Percentiles rank a stretch among this genome's conserved stretches.
These are phyloP conservation scores for Limnephilus lunatus DNA, from an alignment of 2,888 invertebrate species.

Conservation along the genomic window DNA sequence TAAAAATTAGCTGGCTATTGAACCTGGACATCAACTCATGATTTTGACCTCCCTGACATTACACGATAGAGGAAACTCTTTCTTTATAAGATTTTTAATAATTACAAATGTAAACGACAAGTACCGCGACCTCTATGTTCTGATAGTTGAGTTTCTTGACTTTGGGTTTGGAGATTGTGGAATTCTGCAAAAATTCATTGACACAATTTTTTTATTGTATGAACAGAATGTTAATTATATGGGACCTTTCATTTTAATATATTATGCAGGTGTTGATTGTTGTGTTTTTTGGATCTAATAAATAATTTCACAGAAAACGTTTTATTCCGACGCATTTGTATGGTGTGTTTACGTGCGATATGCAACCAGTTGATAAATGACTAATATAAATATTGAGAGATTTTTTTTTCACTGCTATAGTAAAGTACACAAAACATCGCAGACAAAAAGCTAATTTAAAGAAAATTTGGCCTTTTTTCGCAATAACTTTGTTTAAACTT, in stretches of 20 bases:
- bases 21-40: not conserved
- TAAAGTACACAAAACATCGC: not conserved
- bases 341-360: not conserved
- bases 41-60: not conserved
- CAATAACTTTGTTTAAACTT: too few species aligned
- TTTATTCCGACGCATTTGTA: too few species aligned
- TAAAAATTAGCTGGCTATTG: not conserved
- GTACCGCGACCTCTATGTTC: not conserved
- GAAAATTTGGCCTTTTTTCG: too few species aligned
- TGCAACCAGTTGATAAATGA: not conserved
- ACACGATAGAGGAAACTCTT: not conserved
- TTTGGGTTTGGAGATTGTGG: not conserved
- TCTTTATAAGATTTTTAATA: not conserved
- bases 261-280: not conserved
- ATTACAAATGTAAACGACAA: not conserved
- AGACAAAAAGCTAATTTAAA: not conserved
- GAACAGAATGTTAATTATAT: not conserved
- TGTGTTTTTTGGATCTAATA: not conserved
- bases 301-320: not conserved
- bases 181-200: not conserved
- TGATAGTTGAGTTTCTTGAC: not conserved
- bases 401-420: not conserved
- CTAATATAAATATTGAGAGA: not conserved
- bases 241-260: not conserved
- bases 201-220: not conserved